phyloP scores from a whole-genome alignment of 2,888 invertebrate species.

The Lacanobia wlatinum region DNA sequence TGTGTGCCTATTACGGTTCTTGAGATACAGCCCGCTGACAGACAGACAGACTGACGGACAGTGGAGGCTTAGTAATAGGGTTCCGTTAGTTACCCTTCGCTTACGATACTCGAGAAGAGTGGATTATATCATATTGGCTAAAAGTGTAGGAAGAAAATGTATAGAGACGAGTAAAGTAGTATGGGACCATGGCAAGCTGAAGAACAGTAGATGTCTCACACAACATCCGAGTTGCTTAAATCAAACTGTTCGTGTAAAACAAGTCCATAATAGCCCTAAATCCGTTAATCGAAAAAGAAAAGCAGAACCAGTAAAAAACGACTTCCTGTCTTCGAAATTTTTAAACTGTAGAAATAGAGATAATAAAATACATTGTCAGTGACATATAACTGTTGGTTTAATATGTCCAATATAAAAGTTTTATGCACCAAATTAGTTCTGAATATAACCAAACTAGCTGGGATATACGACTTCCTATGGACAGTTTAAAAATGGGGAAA shows the following conservation, averaged over 20 bases:
- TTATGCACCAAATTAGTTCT: conserved; percentile 86
- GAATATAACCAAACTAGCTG: conserved; percentile 74
- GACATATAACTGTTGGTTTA: conserved; percentile 72
- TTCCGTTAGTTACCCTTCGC: too few species aligned
- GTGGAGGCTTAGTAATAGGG: too few species aligned
- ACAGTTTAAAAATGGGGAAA: conserved; percentile 83
- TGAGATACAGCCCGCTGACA: too few species aligned
- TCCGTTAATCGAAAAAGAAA: conserved; percentile 43
- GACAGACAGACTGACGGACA: too few species aligned
- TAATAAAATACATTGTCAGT: conserved; percentile 82
- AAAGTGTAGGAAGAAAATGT: background rate
- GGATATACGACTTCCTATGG: conserved; percentile 85
- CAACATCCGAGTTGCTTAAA: conserved; percentile 31
- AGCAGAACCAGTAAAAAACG: conserved; percentile 71
- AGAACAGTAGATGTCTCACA: background rate
- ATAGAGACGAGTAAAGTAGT: background rate
- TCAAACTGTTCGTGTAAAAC: conserved; percentile 4
- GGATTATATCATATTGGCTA: background rate
- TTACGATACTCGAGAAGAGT: background rate
- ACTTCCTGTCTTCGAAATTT: conserved; percentile 79
- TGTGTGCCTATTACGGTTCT: too few species aligned
- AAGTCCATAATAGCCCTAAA: conserved; percentile 30
- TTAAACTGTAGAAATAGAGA: conserved; percentile 78
- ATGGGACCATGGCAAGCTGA: background rate
- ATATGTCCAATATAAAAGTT: conserved; percentile 78